Evolutionary conservation across 2,113 vertebrate genomes (phyloP).

Genomic region (Colinus virginianus): DNA sequence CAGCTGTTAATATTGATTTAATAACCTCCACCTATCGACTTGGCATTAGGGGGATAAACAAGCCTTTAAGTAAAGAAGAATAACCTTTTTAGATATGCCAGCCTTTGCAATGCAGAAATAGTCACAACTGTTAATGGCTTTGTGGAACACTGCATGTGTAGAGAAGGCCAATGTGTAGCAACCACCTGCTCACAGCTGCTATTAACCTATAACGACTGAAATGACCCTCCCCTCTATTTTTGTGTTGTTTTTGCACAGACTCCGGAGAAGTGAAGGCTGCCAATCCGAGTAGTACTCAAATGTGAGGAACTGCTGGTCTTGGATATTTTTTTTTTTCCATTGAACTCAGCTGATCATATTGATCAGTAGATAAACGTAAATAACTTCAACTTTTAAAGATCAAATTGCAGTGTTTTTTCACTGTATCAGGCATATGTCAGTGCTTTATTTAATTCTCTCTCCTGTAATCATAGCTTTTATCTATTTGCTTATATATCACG

Average conservation of each 20-base stretch:
- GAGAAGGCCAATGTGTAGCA: conserved; percentile 80
- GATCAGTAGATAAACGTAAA: conserved; percentile 93
- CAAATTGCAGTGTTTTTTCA: conserved; percentile 95
- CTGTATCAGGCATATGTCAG: conserved; percentile 91
- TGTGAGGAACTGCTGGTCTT: conserved; percentile 88
- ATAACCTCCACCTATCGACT: conserved; percentile 61
- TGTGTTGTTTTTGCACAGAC: conserved; percentile 88
- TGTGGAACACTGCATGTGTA: conserved; percentile 76
- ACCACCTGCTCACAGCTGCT: conserved; percentile 84
- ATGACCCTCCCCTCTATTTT: conserved; percentile 79
- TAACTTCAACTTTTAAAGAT: conserved; percentile 87
- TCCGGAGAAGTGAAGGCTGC: conserved; percentile 91
- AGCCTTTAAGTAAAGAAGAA: conserved; percentile 63
- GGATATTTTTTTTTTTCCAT: conserved; percentile 84
- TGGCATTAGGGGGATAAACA: conserved; percentile 61
- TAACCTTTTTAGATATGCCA: conserved; percentile 55
- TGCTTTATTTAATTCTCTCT: conserved; percentile 91
- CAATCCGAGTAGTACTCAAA: conserved; percentile 87
- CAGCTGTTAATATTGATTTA: conserved; percentile 74
- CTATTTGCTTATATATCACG: conserved; percentile 87
- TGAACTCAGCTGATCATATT: conserved; percentile 99
- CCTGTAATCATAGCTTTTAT: conserved; percentile 85
- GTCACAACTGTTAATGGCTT: conserved; percentile 76
- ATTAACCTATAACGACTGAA: conserved; percentile 80
- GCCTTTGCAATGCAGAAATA: conserved; percentile 75